These are phyloP conservation scores for Caradrina kadenii DNA, from an alignment of 2,888 invertebrate species.

Conservation along the genomic window DNA sequence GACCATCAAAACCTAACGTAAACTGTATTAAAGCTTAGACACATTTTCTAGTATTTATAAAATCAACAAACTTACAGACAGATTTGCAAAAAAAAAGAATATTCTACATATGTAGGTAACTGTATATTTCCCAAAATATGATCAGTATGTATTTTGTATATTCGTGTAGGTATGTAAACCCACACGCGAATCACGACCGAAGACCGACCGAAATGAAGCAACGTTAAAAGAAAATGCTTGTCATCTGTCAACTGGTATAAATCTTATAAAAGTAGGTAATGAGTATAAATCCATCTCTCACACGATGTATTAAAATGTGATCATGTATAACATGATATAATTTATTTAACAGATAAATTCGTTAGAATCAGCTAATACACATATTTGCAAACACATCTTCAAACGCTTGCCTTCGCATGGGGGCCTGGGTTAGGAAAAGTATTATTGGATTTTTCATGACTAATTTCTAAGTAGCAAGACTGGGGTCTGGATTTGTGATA, in stretches of 20 bases:
- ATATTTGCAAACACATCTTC: background rate
- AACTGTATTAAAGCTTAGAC: no score
- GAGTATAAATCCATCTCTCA: conserved; percentile 37
- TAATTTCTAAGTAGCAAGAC: no score
- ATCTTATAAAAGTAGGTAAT: conserved; percentile 37
- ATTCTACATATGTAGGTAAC: background rate
- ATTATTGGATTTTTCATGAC: no score
- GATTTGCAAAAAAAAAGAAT: background rate
- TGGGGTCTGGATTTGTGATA: no score
- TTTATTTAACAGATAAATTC: conserved; percentile 27
- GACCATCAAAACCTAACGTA: no score
- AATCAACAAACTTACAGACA: no score
- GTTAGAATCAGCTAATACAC: background rate
- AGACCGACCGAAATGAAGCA: conserved; percentile 19
- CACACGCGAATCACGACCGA: conserved; percentile 4
- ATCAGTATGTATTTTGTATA: background rate
- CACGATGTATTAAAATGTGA: conserved; percentile 34
- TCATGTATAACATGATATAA: conserved; percentile 28
- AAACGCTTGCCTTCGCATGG: background rate
- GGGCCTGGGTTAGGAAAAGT: background rate
- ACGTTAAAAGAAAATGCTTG: conserved; percentile 19
- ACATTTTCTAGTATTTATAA: no score
- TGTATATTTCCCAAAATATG: background rate
- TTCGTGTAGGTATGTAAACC: background rate
- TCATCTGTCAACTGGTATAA: conserved; percentile 30